Base-by-base conservation (phyloP, 1,140 invertebrate genomes). In the Neodiprion lecontei region DNA sequence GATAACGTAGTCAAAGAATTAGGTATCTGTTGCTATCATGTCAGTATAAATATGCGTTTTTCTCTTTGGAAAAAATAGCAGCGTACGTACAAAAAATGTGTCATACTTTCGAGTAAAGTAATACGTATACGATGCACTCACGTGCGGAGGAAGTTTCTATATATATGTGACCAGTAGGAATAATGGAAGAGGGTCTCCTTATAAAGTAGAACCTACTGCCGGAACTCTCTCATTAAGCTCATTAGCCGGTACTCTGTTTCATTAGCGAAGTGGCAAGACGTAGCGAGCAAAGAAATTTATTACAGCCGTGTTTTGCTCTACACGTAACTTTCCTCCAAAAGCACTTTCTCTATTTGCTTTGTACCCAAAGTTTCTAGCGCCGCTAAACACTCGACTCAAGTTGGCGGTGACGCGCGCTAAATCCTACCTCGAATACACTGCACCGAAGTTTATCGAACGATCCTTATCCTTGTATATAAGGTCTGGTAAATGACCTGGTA, bases 301-400 rank as follows among this genome's bases (percentile, higher is more conserved):
- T 21, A 21, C 67, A 7, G 67, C 11, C 14, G 67, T 69, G 67
- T 69, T 69, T 69, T 69, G 4, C 40, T 21, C 67, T 69, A 69
- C 11, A 69, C 67, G 21, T 69, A 69, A 69, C 67, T 69, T 69
- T 69, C 40, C 67, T 69, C 67, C 40, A 23, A 69, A 40, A 69
- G 67, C 67, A 69, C 67, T 69, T 69, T 69, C 67, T 69, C 67
- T 69, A 69, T 69, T 69, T 69, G 67, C 67, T 69, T 69, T 69
- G 67, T 69, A 47, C 67, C 40, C 40, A 21, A 69, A 69, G 21
- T 69, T 69, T 69, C 67, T 23, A 21, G 17, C 12, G 67, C 5
- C 21, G 23, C 67, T 69, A 69, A 69, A 69, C 67, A 69, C 40
- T 69, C 67, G 67, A 23, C 14, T 47, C 23, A 47, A 69, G 67